Percentiles rank a stretch among this genome's conserved stretches.
phyloP scores from a whole-genome alignment of 2,113 vertebrate species.

The Cyphomyrus discorhynchus region DNA sequence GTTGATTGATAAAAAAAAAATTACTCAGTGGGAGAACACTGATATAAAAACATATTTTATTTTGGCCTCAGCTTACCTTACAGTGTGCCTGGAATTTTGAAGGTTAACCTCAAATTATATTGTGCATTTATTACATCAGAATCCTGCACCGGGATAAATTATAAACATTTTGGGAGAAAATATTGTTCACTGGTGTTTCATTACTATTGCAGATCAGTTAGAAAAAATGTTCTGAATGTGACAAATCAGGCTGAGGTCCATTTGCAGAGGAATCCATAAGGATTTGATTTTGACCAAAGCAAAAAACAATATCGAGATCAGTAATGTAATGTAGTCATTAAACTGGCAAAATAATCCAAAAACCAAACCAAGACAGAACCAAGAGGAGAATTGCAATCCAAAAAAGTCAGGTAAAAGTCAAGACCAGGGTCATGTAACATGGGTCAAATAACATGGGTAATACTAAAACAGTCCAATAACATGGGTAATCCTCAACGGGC shows the following conservation, averaged over 20 bases:
- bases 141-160: not conserved
- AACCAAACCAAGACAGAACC: not conserved
- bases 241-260: not conserved
- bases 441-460: not conserved
- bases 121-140: conserved; percentile 3
- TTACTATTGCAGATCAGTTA: not conserved
- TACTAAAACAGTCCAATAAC: not conserved
- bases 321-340: not conserved
- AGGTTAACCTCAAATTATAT: not conserved
- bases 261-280: not conserved
- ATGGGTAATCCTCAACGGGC: not conserved
- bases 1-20: conserved; percentile 45
- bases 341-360: not conserved
- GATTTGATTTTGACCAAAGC: not conserved
- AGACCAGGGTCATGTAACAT: not conserved
- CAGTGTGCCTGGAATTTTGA: conserved; percentile 18
- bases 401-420: not conserved
- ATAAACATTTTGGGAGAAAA: not conserved
- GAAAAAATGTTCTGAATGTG: not conserved
- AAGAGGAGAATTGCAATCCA: not conserved
- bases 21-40: conserved; percentile 32
- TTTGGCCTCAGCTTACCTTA: conserved; percentile 38
- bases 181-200: not conserved
- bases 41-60: conserved; percentile 35
- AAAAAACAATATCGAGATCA: not conserved